Base-by-base conservation (phyloP, 1,140 invertebrate species). In the Planococcus citri region DNA sequence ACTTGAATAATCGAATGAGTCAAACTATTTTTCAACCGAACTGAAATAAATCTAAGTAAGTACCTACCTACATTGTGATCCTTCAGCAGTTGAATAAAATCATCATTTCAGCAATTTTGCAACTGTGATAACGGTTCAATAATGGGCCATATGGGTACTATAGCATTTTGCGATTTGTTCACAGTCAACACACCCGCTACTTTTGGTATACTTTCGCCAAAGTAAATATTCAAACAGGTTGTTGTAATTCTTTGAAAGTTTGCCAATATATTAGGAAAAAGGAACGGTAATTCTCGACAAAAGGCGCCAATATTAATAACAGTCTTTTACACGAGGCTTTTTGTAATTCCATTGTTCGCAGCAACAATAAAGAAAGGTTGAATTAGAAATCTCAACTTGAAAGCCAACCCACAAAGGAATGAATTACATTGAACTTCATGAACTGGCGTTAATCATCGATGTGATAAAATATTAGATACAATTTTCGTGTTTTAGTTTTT, bases 231-330 rank as follows among this genome's bases (percentile, higher is more conserved):
- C 41, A 51, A 51, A 51, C 41, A 51, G 41, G 41, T 51, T 51
- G 41, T 51, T 20, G 41, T 51, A 51, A 51, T 51, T 17, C 41
- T 51, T 51, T 51, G 41, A 51, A 51, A 51, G 41, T 51, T 51
- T 51, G 41, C 41, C 41, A 51, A 51, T 51, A 51, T 51, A 51
- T 51, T 51, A 51, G 41, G 41, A 51, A 51, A 51, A 20, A 51
- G 41, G 41, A 51, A 51, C 10, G n/a, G 41, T 51, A 51, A 51
- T 51, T 51, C 41, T 51, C 41, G 41, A 51, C 41, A 51, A 51
- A 51, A 51, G 41, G 41, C 41, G 41, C 41, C n/a, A 51, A 51
- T 51, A 51, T 51, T 51, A 51, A 51, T 51, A 51, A 51, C 41
- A 51, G 41, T 51, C 41, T 51, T 51, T 51, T 51, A 51, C 41